Evolutionary conservation across 2,797 vertebrate genomes (phyloP), one percentile per base, ranked within the genome.

Genomic region (Muscicapa comitata): DNA sequence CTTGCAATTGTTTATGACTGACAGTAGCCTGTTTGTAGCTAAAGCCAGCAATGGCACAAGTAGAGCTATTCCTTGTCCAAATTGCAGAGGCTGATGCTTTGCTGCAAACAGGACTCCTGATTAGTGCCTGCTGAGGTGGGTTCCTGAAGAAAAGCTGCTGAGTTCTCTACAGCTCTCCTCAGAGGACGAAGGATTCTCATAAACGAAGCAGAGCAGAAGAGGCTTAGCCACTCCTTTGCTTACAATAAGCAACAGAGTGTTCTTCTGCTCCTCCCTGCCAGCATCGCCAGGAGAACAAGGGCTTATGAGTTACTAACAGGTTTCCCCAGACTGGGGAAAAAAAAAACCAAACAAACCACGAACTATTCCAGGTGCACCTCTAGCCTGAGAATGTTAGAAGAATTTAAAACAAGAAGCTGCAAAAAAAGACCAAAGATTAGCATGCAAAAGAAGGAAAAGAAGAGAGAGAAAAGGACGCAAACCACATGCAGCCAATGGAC

Each of bases 1-100:
- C 91, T 93, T 91, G 85, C 43, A 53, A 94, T 86, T 96, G 93
- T 94, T 95, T 90, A 94, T 91, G 89, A 94, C 57, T 35, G 61
- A 94, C 93, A 96, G 87, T 83, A 91, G 95, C 57, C 61, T 57
- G 87, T 76, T 93, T 95, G 91, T 93, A 89, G 78, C 68, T 84
- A 74, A 67, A 59, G 95, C 81, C 96, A 94, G 85, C 84, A 86
- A 83, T 10, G 53, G 85, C 72, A 93, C 53, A 94, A 93, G 15
- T 13, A 92, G 63, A 42, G 37, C 62, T 45, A 43, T 43, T 78
- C 35, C 50, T 78, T 74, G 91, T 91, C 92, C 93, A 87, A 90
- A 89, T 6, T 26, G 57, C 75, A 89, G 73, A 74, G 90, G 65
- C 5, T 3, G 65, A 72, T 84, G 83, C 51, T 61, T 88, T 50